Conservation (phyloP, 2,888 invertebrate genomes). For the Tridacna gigas region DNA sequence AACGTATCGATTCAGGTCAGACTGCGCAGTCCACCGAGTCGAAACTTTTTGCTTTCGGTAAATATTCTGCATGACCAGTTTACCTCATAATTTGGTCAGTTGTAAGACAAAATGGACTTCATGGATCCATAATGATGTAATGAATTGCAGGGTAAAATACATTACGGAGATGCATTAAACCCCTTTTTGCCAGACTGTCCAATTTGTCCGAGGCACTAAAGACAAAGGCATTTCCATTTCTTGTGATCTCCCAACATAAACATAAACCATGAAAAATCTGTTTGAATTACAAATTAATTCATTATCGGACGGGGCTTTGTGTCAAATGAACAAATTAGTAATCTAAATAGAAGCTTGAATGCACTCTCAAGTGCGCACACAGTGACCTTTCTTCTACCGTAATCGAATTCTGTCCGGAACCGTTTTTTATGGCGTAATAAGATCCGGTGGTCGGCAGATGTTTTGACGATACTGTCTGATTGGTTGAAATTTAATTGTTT, state of each 20-base stretch:
- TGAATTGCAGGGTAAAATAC: too few species aligned
- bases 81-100: too few species aligned
- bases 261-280: slow-evolving; percentile 29
- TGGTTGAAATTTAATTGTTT: slow-evolving; percentile 57
- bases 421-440: slow-evolving; percentile 62
- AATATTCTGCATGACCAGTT: too few species aligned
- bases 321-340: slow-evolving; percentile 56
- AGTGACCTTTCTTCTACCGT: slow-evolving; percentile 39
- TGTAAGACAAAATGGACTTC: too few species aligned
- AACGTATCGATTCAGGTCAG: too few species aligned
- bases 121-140: too few species aligned
- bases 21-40: too few species aligned
- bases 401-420: slow-evolving; percentile 42
- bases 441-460: slow-evolving; percentile 62
- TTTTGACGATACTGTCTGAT: slow-evolving; percentile 46
- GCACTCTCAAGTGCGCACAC: slow-evolving; percentile 13
- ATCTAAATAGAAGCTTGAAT: slow-evolving; percentile 45
- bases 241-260: slow-evolving; percentile 35
- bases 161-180: too few species aligned
- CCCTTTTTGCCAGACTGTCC: too few species aligned
- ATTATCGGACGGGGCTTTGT: slow-evolving; percentile 35
- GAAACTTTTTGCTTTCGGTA: too few species aligned
- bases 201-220: slow-evolving; percentile 15
- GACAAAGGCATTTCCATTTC: slow-evolving; percentile 18
- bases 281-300: slow-evolving; percentile 61